Conservation (phyloP, 1,140 invertebrate genomes). For the Tetramorium simillimum region DNA sequence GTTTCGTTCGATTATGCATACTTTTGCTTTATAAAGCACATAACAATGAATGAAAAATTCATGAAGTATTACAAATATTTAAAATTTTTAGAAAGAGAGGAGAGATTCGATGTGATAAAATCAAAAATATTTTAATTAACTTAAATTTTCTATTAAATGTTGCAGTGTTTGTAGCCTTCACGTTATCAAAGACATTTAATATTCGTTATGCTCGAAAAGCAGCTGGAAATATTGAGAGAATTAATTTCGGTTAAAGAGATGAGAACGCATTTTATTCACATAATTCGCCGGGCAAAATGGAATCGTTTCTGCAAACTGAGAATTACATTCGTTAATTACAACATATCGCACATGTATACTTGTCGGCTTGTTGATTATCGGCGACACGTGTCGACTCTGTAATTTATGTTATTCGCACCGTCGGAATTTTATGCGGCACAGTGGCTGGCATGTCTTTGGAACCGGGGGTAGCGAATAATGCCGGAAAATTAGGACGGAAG, state of each 20-base stretch:
- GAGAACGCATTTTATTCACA: background rate
- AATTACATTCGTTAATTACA: slow-evolving; percentile 43
- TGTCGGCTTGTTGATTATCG: slow-evolving; percentile 51
- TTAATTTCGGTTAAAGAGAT: background rate
- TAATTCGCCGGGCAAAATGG: background rate
- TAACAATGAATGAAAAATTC: background rate
- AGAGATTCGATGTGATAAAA: background rate
- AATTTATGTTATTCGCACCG: slow-evolving; percentile 50
- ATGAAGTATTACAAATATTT: background rate
- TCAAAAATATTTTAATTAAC: background rate
- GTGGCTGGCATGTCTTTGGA: slow-evolving; percentile 35
- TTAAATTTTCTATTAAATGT: background rate
- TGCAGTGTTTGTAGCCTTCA: background rate
- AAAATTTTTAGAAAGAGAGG: background rate
- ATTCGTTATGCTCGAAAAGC: background rate
- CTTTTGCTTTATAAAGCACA: background rate
- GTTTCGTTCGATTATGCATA: background rate
- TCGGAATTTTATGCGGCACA: slow-evolving; percentile 39
- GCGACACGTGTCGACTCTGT: slow-evolving; percentile 33
- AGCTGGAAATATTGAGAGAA: background rate
- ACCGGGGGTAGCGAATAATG: slow-evolving; percentile 14
- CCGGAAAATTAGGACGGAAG: slow-evolving; percentile 51
- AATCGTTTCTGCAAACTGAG: slow-evolving; percentile 29
- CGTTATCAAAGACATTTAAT: slow-evolving; percentile 11
- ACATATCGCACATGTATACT: slow-evolving; percentile 15